Evolutionary conservation across 2,888 invertebrate species (phyloP), one percentile per base, ranked within the genome.

Genomic region (Nebria salina): DNA sequence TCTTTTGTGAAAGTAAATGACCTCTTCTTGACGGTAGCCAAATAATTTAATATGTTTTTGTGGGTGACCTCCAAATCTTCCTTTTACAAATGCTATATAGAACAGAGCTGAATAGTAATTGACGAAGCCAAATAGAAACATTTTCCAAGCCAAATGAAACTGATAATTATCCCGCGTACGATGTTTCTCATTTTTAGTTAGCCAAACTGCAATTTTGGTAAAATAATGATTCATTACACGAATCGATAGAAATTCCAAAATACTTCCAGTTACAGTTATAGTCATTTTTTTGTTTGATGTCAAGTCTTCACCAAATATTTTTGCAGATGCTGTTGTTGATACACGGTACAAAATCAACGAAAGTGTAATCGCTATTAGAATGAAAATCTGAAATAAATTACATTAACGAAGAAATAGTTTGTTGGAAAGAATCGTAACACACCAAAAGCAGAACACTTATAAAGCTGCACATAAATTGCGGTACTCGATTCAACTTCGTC

Each of bases 81-180:
- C 93, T 85, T 93, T 93, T 80, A 93, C 87, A 85, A 93, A 93
- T 43, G 92, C 93, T 83, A 95, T 94, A 87, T 95, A 96, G 89
- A 96, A 94, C 77, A 96, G 92, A 42, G 95, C 94, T 5, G 94
- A 93, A 87, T 95, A 96, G 87, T 94, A 95, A 89, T 96, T 96
- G 85, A 96, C 93, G 87, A 95, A 95, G 89, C 96, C 94, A 83
- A 95, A 93, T 73, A 94, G 87, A 88, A 95, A 95, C 86, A 95
- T 93, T 88, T 96, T 96, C 84, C 95, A 89, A 7, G 95, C 95
- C 76, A 95, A 90, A 85, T 94, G 94, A 86, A 95, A 94, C 84
- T 96, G 95, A 86, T 94, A 95, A 87, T 95, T 94, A 7, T 93
- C 92, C 88, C 95, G 94, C 0, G 95, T 95, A 83, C 94, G 89